These are phyloP conservation scores for Bombycilla garrulus DNA, from an alignment of 2,113 vertebrate species.

Conservation along the genomic window DNA sequence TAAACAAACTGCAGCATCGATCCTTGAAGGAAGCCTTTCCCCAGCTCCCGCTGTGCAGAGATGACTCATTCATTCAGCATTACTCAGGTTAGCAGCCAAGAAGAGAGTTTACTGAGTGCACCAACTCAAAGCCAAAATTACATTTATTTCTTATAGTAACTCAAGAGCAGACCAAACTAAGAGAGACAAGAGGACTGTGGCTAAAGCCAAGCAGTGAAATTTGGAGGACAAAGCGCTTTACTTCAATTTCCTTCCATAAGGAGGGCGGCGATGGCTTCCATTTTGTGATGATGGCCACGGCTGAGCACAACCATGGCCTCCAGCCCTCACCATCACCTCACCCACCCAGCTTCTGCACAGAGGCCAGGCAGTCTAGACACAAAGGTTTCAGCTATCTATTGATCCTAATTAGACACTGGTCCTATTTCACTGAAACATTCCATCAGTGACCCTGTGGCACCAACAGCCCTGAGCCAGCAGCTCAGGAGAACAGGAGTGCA, in stretches of 20 bases:
- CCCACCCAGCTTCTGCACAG: not conserved
- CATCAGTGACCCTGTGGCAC: not conserved
- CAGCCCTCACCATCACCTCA: not conserved
- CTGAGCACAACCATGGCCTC: not conserved
- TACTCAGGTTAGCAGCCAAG: not conserved
- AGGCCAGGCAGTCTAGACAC: not conserved
- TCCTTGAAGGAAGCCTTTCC: not conserved
- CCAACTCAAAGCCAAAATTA: not conserved
- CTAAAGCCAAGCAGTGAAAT: not conserved
- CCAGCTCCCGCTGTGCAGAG: not conserved
- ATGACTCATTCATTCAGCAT: not conserved
- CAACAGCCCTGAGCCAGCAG: not conserved
- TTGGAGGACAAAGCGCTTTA: not conserved
- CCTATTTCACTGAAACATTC: not conserved
- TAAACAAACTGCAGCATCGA: not conserved
- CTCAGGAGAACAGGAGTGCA: not conserved
- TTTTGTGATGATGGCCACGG: not conserved
- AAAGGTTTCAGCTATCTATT: not conserved
- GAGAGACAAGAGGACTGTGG: not conserved
- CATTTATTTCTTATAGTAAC: not conserved
- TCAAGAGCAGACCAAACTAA: not conserved
- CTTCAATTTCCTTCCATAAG: rapidly evolving
- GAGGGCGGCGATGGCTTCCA: not conserved
- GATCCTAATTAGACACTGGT: not conserved
- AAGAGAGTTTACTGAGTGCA: not conserved